Conservation (phyloP, 2,888 invertebrate genomes). For the Phalangium opilio region DNA sequence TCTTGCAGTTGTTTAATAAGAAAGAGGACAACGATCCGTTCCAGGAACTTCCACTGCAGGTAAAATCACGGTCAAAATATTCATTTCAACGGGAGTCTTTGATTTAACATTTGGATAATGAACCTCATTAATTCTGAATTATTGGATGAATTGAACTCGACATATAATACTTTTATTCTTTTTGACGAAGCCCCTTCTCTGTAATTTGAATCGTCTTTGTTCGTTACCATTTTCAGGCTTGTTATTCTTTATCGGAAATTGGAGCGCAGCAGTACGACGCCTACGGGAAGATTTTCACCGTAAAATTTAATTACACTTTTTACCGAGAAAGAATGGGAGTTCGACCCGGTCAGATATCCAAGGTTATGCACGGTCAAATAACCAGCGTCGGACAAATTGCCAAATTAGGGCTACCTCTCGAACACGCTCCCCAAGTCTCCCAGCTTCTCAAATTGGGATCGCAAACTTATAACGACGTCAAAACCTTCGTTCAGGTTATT, state of each 20-base stretch:
- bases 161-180: no score
- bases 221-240: constrained; percentile 55
- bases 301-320: constrained; percentile 91
- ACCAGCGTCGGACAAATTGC: constrained; percentile 85
- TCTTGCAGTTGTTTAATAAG: constrained; percentile 68
- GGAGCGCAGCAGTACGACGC: constrained; percentile 93
- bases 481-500: constrained; percentile 60
- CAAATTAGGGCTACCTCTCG: constrained; percentile 84
- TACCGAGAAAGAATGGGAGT: constrained; percentile 97
- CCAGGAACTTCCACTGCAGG: constrained; percentile 79
- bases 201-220: no score
- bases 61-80: constrained; percentile 3
- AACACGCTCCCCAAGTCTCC: constrained; percentile 92
- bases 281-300: constrained; percentile 96
- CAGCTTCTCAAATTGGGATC: constrained; percentile 92
- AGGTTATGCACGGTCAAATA: constrained; percentile 69
- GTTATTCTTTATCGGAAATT: constrained; percentile 86
- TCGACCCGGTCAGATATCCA: constrained; percentile 81
- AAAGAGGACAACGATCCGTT: constrained; percentile 76
- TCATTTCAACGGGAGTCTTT: neutral
- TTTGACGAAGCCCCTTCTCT: no score
- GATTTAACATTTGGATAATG: no score
- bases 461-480: constrained; percentile 70
- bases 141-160: no score
- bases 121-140: no score